Percentiles rank a stretch among this genome's conserved stretches.
Evolutionary conservation across 2,888 invertebrate species (phyloP).

Genomic region (Gandaritis pyraliata): DNA sequence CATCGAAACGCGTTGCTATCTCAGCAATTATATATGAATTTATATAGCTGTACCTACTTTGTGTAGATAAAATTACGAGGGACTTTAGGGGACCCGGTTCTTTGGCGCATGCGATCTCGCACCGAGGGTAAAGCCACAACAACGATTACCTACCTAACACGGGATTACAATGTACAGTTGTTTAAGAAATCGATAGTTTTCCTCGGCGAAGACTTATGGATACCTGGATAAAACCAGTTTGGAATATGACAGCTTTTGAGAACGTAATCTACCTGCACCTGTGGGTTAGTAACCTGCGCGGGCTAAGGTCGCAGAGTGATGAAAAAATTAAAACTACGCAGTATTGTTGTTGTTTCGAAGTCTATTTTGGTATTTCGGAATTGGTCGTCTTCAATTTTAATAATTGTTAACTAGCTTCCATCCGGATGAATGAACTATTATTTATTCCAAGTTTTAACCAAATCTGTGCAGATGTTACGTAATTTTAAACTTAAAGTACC

Average conservation of each 20-base stretch:
- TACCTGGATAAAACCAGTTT: slow-evolving; percentile 38
- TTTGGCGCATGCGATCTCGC: slow-evolving; percentile 57
- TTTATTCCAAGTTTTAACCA: too few relatives aligned
- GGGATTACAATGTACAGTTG: slow-evolving; percentile 46
- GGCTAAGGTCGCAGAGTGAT: slow-evolving; percentile 24
- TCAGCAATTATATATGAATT: slow-evolving; percentile 18
- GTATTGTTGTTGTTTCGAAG: slow-evolving; percentile 1
- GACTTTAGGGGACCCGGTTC: slow-evolving; percentile 46
- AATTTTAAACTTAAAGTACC: too few relatives aligned
- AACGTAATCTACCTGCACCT: slow-evolving; percentile 39
- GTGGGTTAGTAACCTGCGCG: slow-evolving; percentile 42
- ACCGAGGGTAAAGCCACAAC: slow-evolving; percentile 43
- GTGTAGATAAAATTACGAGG: slow-evolving; percentile 48
- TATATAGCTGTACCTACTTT: slow-evolving; percentile 25
- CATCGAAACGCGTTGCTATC: slow-evolving; percentile 9
- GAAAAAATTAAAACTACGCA: slow-evolving; percentile 17
- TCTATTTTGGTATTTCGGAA: background rate
- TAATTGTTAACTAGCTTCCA: too few relatives aligned
- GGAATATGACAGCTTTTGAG: slow-evolving; percentile 41
- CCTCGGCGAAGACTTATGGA: slow-evolving; percentile 35
- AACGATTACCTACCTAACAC: slow-evolving; percentile 52
- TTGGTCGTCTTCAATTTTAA: background rate
- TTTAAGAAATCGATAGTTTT: slow-evolving; percentile 54
- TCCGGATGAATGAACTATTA: too few relatives aligned
- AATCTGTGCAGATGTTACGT: too few relatives aligned